These are phyloP conservation scores for Turritopsis rubra DNA, from an alignment of 30 jellyfish, hydroid and myxozoan species.

Conservation along the genomic window DNA sequence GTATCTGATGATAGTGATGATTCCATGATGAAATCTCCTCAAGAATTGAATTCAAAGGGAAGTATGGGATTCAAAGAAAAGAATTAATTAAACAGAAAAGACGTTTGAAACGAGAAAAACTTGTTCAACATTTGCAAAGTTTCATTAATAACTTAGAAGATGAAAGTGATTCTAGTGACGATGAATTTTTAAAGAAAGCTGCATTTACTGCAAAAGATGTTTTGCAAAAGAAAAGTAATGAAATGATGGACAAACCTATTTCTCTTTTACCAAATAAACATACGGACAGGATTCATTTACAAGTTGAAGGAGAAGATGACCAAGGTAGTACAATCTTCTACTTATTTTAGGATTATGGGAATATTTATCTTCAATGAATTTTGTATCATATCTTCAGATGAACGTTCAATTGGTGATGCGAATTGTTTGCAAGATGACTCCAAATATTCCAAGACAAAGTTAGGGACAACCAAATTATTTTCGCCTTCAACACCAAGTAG, in stretches of 20 bases:
- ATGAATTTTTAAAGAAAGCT: conserved; percentile 1
- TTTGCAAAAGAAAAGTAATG: not conserved
- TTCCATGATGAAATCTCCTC: not conserved
- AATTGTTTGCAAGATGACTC: not conserved
- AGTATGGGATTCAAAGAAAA: not conserved
- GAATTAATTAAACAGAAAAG: not conserved
- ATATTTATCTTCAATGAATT: too few species aligned
- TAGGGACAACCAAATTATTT: not conserved
- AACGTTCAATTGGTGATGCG: not conserved
- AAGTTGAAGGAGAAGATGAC: not conserved
- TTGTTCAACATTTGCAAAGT: not conserved
- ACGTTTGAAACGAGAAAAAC: not conserved
- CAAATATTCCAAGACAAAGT: not conserved
- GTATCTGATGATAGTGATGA: not conserved
- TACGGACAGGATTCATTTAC: not conserved
- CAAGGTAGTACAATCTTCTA: too few species aligned
- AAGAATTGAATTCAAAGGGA: not conserved
- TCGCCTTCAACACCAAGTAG: not conserved
- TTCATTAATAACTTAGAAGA: not conserved
- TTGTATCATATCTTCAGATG: too few species aligned
- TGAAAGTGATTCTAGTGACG: not conserved
- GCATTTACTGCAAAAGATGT: not conserved
- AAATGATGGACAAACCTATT: not conserved
- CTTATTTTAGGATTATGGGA: too few species aligned
- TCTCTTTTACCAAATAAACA: too few species aligned